phyloP scores from a whole-genome alignment of 2,888 invertebrate species.

The Drosophila limbata region DNA sequence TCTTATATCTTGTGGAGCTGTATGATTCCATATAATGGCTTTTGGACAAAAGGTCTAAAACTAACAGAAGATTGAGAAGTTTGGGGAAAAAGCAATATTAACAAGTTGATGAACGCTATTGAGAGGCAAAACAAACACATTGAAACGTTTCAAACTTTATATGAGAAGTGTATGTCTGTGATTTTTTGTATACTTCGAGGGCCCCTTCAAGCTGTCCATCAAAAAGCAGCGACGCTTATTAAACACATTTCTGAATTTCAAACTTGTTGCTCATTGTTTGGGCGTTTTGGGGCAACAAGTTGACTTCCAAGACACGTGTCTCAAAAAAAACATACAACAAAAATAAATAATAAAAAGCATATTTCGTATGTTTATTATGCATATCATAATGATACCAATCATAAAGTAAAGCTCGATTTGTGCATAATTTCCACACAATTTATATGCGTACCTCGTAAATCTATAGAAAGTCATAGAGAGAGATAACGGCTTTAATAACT shows the following conservation, averaged over 20 bases:
- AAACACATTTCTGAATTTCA: constrained; percentile 50
- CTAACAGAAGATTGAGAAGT: constrained; percentile 18
- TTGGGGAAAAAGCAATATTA: constrained; percentile 35
- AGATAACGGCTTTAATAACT: constrained; percentile 26
- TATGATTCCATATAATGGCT: constrained; percentile 38
- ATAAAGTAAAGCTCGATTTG: constrained; percentile 43
- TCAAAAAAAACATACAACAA: constrained; percentile 21
- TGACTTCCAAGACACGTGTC: constrained; percentile 66
- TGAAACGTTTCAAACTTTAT: constrained; percentile 24
- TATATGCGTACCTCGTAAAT: constrained; percentile 67
- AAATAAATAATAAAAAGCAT: constrained; percentile 18
- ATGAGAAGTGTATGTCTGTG: constrained; percentile 14
- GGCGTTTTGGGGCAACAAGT: constrained; percentile 39
- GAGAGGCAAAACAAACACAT: constrained; percentile 37
- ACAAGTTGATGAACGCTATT: constrained; percentile 62
- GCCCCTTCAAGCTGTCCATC: constrained; percentile 41
- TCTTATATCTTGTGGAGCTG: neutral
- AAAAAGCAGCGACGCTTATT: constrained; percentile 34
- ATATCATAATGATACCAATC: constrained; percentile 47
- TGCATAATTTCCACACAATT: constrained; percentile 56
- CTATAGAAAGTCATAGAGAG: constrained; percentile 58
- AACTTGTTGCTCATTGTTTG: constrained; percentile 48
- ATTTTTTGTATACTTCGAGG: constrained; percentile 18
- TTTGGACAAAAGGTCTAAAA: constrained; percentile 31
- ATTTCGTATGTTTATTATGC: constrained; percentile 52